These are phyloP conservation scores for Corydoras sp. DNA, from an alignment of 2,113 vertebrate species.

Conservation along the genomic window DNA sequence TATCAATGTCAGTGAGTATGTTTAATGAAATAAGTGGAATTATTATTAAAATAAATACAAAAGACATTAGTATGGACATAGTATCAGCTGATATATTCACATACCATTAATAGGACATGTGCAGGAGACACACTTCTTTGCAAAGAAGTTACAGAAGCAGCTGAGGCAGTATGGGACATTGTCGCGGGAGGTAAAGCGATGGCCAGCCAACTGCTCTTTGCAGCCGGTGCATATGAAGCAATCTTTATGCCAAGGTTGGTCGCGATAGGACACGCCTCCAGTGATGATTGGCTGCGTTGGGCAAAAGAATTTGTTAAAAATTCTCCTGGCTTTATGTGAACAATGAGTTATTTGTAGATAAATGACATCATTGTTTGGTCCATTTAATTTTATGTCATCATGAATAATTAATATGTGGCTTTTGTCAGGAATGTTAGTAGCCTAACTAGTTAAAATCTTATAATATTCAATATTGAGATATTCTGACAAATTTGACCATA, in stretches of 20 bases:
- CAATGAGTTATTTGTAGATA: no score
- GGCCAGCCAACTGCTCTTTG: constrained; percentile 75
- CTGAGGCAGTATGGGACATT: constrained; percentile 77
- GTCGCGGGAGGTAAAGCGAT: constrained; percentile 78
- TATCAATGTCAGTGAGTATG: neutral
- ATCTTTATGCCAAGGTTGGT: constrained; percentile 80
- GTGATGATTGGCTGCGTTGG: constrained; percentile 73
- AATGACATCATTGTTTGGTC: no score
- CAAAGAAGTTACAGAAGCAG: constrained; percentile 78
- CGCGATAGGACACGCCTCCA: constrained; percentile 76
- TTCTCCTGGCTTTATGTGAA: no score
- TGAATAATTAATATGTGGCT: no score
- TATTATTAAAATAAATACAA: no score
- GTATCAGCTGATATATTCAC: no score
- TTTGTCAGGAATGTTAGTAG: no score
- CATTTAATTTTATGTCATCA: no score
- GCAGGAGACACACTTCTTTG: constrained; percentile 79
- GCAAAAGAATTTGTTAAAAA: neutral
- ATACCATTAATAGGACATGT: constrained; percentile 78
- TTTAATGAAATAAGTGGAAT: neutral
- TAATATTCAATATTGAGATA: no score
- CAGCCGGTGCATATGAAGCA: constrained; percentile 79
- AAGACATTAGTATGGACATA: no score
- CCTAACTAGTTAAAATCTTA: no score
- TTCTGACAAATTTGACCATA: no score